Evolutionary conservation across 2,797 vertebrate species (phyloP), one percentile per base, ranked within the genome.

Genomic region (Limnodromus scolopaceus): DNA sequence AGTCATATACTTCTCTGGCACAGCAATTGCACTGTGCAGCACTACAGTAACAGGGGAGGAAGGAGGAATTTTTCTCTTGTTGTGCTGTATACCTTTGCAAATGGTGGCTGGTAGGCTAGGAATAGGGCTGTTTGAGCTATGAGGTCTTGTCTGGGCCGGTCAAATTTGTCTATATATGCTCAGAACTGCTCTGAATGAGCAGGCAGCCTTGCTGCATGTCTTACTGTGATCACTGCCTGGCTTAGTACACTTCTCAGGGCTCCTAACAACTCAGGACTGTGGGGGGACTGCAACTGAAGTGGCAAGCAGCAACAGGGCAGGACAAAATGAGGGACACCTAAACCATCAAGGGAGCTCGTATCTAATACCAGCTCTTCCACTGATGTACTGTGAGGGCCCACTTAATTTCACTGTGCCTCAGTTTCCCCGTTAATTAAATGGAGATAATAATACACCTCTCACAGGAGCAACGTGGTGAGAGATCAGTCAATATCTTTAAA

Each of bases 391-490:
- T 38, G 24, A 74, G 53, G 24, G 30, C 39, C 63, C 38, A 20
- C 25, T 57, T 88, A 41, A 18, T 84, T 79, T 41, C 13, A 8
- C 41, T 3, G 10, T 96, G 95, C 94, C 95, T 97, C 94, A 97
- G 95, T 97, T 97, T 97, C 90, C 57, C 81, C 1, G 4, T 43
- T 95, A 95, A 93, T 96, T 92, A 94, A 89, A 91, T 13, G 8
- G 38, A 63, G 28, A 45, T 93, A 76, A 94, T 91, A 89, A 92
- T 54, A 61, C 17, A 69, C 22, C 27, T 90, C 64, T 93, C 75
- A n/a, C 66, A 91, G 77, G 38, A 77, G 49, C 64, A 71, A 58
- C 0, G 0, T 30, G 68, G 45, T 14, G n/a, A 91, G 38, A 87
- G 55, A 92, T 96, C 86, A 96, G 66, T 95, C 86, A 53, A 58